Evolutionary conservation across 2,797 vertebrate species (phyloP), one percentile per base, ranked within the genome.

Genomic region (Enteromius afrohamiltoni): DNA sequence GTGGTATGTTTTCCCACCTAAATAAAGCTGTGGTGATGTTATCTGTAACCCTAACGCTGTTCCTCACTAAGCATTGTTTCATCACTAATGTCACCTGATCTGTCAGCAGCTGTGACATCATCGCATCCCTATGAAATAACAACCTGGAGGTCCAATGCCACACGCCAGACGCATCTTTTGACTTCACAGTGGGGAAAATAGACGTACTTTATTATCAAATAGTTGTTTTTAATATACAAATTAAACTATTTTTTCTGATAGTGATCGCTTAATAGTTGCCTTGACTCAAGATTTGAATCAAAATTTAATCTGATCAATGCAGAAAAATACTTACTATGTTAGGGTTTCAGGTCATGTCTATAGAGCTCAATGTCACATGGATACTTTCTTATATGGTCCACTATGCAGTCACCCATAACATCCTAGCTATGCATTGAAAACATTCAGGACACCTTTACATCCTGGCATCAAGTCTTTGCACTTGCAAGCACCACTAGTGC

Each of bases 71-170:
- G 67, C 58, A 79, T 86, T 75, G 80, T 83, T 55, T 86, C 75
- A 86, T 82, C 76, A 74, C 68, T 67, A 67, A 31, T 91, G 91
- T 90, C 91, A 87, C 88, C 88, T 90, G 88, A 92, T 91, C 91
- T 90, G 91, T 90, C 92, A 90, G 81, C 85, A 73, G 65, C 77
- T 62, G 77, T 93, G 91, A 91, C 90, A 88, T 92, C 92, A 93
- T 87, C 81, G 6, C 45, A 58, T 83, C 81, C 49, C 80, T 92
- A 91, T 93, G 93, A 93, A 93, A 93, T 88, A 86, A 92, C 88
- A 88, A 77, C 65, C 64, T 21, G 0, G 17, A 11, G 8, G 47
- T 68, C 47, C 45, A 68, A 34, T 51, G 47, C 45, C 23, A 8
- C 60, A 74, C 16, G 6, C 31, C 62, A 29, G n/a, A 51, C 8